phyloP scores from a whole-genome alignment of 2,113 vertebrate species.

The Chlorodrepanis virens region DNA sequence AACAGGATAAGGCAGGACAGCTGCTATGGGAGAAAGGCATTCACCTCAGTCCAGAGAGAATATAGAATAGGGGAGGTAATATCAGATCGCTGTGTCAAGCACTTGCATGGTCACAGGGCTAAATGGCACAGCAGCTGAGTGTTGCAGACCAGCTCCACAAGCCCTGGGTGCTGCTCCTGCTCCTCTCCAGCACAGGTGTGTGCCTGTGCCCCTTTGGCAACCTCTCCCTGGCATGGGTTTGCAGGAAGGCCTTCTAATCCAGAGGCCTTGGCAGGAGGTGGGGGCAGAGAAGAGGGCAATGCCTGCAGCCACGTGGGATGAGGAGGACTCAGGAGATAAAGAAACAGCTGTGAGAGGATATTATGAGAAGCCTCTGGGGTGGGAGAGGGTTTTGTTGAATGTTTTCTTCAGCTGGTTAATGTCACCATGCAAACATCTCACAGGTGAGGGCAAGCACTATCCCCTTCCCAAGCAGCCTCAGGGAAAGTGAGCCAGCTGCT shows the following conservation, averaged over 20 bases:
- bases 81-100: not conserved
- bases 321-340: not conserved
- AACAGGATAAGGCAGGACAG: not conserved
- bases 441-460: not conserved
- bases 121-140: not conserved
- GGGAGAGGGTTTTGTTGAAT: not conserved
- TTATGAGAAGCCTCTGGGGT: not conserved
- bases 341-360: not conserved
- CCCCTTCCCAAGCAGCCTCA: not conserved
- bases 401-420: not conserved
- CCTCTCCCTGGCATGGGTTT: not conserved
- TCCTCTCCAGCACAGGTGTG: not conserved
- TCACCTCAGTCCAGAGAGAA: not conserved
- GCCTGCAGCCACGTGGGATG: not conserved
- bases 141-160: not conserved
- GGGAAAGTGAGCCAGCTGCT: not conserved
- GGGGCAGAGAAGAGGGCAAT: not conserved
- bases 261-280: not conserved
- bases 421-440: not conserved
- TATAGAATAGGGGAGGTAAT: not conserved
- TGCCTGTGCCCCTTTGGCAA: not conserved
- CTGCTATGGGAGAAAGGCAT: rapidly evolving
- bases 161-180: not conserved
- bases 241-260: rapidly evolving
- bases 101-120: not conserved